Percentiles rank a stretch among this genome's conserved stretches.
These are phyloP conservation scores for Chrosomus eos DNA, from an alignment of 2,797 vertebrate genomes.

Conservation along the genomic window DNA sequence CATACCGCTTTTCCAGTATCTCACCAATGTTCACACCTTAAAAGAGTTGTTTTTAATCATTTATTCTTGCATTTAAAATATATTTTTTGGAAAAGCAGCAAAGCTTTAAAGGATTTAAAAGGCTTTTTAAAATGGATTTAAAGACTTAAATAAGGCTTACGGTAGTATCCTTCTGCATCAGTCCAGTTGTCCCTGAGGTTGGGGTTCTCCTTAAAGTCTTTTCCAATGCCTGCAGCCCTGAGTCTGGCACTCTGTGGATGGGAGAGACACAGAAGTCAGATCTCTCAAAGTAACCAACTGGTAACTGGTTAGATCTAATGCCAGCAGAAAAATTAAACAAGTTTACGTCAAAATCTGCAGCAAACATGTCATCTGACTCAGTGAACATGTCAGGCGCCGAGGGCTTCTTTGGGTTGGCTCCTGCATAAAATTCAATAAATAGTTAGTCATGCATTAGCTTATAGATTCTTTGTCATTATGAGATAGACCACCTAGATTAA, in stretches of 20 bases:
- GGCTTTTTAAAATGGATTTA: not conserved
- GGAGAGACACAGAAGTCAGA: constrained; percentile 7
- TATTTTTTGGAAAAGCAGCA: not conserved
- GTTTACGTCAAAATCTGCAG: constrained; percentile 96
- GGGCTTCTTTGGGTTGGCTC: constrained; percentile 92
- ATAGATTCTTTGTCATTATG: not conserved
- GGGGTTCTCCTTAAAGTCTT: constrained; percentile 99
- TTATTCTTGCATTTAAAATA: not conserved
- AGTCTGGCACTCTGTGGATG: constrained; percentile 89
- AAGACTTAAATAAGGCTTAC: constrained; percentile 76
- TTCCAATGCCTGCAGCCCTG: constrained; percentile 94
- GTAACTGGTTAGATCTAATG: not conserved
- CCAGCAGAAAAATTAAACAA: not conserved
- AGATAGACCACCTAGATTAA: not conserved
- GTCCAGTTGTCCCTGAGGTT: constrained; percentile 99
- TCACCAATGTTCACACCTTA: constrained; percentile 98
- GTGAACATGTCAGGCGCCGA: constrained; percentile 98
- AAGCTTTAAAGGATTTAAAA: not conserved
- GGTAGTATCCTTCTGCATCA: constrained; percentile 97
- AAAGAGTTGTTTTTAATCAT: not conserved
- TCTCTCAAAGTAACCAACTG: not conserved
- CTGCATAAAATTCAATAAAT: constrained; percentile 71
- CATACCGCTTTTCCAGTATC: constrained; percentile 96
- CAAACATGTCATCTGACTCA: constrained; percentile 98
- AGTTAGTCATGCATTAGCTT: constrained; percentile 65